A percentile compares a stretch with the other conserved stretches of the same genome.
Conservation (phyloP, 1,140 invertebrate species). For the Epicauta chinensis region DNA sequence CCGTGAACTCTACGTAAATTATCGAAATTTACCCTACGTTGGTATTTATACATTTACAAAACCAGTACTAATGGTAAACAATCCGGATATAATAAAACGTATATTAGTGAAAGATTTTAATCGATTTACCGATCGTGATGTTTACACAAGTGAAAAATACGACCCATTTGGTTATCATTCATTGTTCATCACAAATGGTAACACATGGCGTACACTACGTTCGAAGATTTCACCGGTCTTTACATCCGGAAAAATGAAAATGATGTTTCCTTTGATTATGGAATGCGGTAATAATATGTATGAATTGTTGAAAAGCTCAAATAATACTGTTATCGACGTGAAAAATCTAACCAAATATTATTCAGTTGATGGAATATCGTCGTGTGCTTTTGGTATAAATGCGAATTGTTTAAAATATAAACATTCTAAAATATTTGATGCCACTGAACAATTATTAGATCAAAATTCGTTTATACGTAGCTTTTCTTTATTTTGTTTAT, state of each 20-base stretch:
- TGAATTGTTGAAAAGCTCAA: slow-evolving; percentile 22
- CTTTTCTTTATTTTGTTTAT: no score
- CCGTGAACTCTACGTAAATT: slow-evolving; percentile 27
- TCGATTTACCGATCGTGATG: slow-evolving; percentile 47
- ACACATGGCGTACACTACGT: slow-evolving; percentile 41
- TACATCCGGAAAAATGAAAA: slow-evolving; percentile 42
- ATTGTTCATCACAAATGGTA: slow-evolving; percentile 27
- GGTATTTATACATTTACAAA: slow-evolving; percentile 42
- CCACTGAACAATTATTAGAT: background rate
- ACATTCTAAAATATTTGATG: background rate
- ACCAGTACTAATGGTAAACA: slow-evolving; percentile 34
- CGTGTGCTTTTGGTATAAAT: slow-evolving; percentile 47
- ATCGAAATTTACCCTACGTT: slow-evolving; percentile 34
- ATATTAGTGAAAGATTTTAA: slow-evolving; percentile 47
- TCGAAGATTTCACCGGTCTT: slow-evolving; percentile 40
- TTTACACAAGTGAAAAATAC: slow-evolving; percentile 43
- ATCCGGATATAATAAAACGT: slow-evolving; percentile 45
- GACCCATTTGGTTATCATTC: slow-evolving; percentile 42
- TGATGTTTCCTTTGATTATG: slow-evolving; percentile 41
- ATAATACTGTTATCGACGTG: slow-evolving; percentile 21
- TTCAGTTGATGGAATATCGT: slow-evolving; percentile 43
- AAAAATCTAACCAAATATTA: slow-evolving; percentile 47
- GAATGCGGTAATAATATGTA: slow-evolving; percentile 31
- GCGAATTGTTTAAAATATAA: background rate
- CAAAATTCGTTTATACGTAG: no score